Percentiles rank a stretch among this genome's conserved stretches.
Evolutionary conservation across 2,797 vertebrate species (phyloP).

Genomic region (Semaprochilodus insignis): DNA sequence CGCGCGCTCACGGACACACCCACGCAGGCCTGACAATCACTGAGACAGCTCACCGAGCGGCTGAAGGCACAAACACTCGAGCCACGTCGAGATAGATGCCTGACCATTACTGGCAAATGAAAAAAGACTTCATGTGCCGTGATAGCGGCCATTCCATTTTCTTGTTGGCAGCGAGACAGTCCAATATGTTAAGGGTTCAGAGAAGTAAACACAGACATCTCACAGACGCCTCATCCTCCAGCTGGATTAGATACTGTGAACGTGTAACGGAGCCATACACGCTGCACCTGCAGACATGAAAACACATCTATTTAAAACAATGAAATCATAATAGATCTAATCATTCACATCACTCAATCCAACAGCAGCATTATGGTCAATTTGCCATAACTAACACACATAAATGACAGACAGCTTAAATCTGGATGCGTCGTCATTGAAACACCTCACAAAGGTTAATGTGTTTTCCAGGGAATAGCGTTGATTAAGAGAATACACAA

Average conservation of each 20-base stretch:
- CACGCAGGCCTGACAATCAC: slow-evolving; percentile 45
- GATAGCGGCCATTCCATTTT: slow-evolving; percentile 20
- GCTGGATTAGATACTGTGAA: slow-evolving; percentile 30
- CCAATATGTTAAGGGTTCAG: slow-evolving; percentile 39
- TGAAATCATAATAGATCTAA: slow-evolving; percentile 57
- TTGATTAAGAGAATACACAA: slow-evolving; percentile 39
- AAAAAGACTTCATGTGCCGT: slow-evolving; percentile 42
- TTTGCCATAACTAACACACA: slow-evolving; percentile 63
- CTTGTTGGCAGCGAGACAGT: slow-evolving; percentile 28
- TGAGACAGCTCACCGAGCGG: slow-evolving; percentile 41
- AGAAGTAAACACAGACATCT: slow-evolving; percentile 30
- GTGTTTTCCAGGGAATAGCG: slow-evolving; percentile 34
- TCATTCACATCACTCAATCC: slow-evolving; percentile 66
- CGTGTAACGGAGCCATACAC: neutral
- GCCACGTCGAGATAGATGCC: slow-evolving; percentile 39
- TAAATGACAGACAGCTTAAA: slow-evolving; percentile 60
- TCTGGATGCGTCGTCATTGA: slow-evolving; percentile 57
- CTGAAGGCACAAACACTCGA: slow-evolving; percentile 46
- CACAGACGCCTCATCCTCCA: slow-evolving; percentile 19
- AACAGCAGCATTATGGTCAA: slow-evolving; percentile 60
- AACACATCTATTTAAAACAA: slow-evolving; percentile 50
- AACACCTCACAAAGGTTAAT: slow-evolving; percentile 60
- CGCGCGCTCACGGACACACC: slow-evolving; percentile 22
- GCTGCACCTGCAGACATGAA: slow-evolving; percentile 45
- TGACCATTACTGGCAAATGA: slow-evolving; percentile 43